phyloP scores from a whole-genome alignment of 2,888 invertebrate genomes.

The Drosophila recens region DNA sequence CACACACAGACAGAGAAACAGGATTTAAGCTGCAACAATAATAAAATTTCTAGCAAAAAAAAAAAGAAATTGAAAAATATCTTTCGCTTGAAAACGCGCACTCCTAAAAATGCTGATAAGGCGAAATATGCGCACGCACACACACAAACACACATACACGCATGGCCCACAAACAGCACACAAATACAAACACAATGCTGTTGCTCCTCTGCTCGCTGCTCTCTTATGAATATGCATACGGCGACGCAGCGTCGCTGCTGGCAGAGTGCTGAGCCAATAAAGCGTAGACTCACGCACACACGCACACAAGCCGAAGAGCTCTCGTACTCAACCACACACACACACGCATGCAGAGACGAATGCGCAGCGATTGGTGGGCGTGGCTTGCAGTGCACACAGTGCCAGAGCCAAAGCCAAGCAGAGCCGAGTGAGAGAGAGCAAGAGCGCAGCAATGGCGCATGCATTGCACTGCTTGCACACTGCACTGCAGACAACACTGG shows the following conservation, averaged over 20 bases:
- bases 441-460: constrained; percentile 62
- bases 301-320: constrained; percentile 14
- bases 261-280: constrained; percentile 60
- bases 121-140: constrained; percentile 73
- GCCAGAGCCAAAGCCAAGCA: constrained; percentile 9
- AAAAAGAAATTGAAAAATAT: constrained; percentile 62
- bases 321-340: constrained; percentile 47
- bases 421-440: constrained; percentile 37
- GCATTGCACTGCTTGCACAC: constrained; percentile 62
- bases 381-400: constrained; percentile 52
- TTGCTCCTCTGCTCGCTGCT: constrained; percentile 40
- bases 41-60: constrained; percentile 66
- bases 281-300: constrained; percentile 55
- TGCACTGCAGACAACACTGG: constrained; percentile 41
- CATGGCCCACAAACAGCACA: constrained; percentile 37
- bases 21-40: constrained; percentile 82
- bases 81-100: constrained; percentile 63
- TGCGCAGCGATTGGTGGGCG: constrained; percentile 56
- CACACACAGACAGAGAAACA: constrained; percentile 45
- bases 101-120: constrained; percentile 78
- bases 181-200: constrained; percentile 31
- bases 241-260: constrained; percentile 55
- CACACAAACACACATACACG: constrained; percentile 21
- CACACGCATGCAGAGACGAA: constrained; percentile 22
- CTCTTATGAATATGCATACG: constrained; percentile 78